A percentile compares a stretch with the other conserved stretches of the same genome.
Conservation (phyloP, 2,113 vertebrate species). For the Ceratotherium simum region DNA sequence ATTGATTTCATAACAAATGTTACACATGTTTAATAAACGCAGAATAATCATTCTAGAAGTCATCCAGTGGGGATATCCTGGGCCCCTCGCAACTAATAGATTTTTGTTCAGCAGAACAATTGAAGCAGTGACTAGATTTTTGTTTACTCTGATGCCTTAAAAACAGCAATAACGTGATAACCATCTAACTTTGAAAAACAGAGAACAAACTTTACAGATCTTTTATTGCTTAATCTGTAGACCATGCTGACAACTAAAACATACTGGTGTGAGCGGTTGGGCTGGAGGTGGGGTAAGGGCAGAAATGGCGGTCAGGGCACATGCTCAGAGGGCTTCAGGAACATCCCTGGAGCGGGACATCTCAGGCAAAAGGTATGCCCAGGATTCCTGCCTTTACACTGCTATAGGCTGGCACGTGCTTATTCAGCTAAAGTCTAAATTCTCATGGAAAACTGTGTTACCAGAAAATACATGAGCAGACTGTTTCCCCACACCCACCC, state of each 20-base stretch:
- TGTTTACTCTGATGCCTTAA: not conserved
- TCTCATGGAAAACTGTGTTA: not conserved
- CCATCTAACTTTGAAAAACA: not conserved
- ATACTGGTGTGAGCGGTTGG: not conserved
- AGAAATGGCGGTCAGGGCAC: not conserved
- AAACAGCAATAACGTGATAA: not conserved
- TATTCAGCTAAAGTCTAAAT: no score
- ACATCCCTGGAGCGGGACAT: not conserved
- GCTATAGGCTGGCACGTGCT: not conserved
- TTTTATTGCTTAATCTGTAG: not conserved
- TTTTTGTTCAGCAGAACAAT: not conserved
- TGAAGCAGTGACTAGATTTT: not conserved
- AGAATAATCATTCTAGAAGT: not conserved
- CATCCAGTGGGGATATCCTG: not conserved
- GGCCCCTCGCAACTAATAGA: not conserved
- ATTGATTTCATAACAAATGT: not conserved
- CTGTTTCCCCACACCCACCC: not conserved
- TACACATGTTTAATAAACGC: not conserved
- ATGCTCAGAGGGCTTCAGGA: not conserved
- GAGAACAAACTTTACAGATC: not conserved
- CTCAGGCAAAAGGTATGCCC: not conserved
- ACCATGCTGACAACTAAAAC: not conserved
- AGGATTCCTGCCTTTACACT: accelerated
- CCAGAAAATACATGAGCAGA: not conserved
- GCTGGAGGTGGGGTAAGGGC: not conserved